Conservation (phyloP, 2,888 invertebrate genomes). For the Choristoneura rosaceana region DNA sequence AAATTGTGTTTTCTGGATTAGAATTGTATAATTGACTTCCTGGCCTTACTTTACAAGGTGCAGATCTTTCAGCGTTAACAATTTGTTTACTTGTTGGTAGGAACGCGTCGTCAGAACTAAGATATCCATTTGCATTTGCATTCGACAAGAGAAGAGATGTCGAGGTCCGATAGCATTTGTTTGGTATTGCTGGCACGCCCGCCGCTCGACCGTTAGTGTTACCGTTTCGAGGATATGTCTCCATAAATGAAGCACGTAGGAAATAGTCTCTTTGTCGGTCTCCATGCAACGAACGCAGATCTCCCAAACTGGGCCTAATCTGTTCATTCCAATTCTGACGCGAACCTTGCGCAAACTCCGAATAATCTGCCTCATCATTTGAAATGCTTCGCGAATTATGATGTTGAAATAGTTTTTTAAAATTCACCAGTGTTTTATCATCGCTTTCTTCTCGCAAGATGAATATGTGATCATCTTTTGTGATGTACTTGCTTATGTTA, state of each 20-base stretch:
- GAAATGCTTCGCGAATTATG: conserved; percentile 54
- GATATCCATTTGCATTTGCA: conserved; percentile 71
- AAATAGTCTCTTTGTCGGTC: conserved; percentile 75
- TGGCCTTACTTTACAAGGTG: conserved; percentile 42
- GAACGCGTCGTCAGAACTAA: conserved; percentile 57
- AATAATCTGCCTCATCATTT: conserved; percentile 53
- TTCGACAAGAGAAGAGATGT: conserved; percentile 75
- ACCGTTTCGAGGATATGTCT: conserved; percentile 79
- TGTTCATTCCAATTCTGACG: conserved; percentile 59
- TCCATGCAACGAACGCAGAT: conserved; percentile 64
- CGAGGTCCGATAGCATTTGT: conserved; percentile 72
- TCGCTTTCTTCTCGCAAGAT: conserved; percentile 51
- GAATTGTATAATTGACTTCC: conserved; percentile 11
- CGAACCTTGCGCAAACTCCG: conserved; percentile 54
- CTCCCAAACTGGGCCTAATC: conserved; percentile 61
- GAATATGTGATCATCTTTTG: conserved; percentile 52
- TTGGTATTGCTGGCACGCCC: conserved; percentile 79
- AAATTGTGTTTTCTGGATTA: not conserved
- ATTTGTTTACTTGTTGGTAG: conserved; percentile 56
- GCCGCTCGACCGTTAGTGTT: conserved; percentile 74
- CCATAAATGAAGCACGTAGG: conserved; percentile 80
- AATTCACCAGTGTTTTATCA: conserved; percentile 55
- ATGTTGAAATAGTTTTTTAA: conserved; percentile 58
- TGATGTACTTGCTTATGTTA: conserved; percentile 43
- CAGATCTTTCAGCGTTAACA: conserved; percentile 52